Percentiles rank a stretch among this genome's conserved stretches.
phyloP scores from a whole-genome alignment of 2,113 vertebrate genomes.

The Porphyrio hochstetteri region DNA sequence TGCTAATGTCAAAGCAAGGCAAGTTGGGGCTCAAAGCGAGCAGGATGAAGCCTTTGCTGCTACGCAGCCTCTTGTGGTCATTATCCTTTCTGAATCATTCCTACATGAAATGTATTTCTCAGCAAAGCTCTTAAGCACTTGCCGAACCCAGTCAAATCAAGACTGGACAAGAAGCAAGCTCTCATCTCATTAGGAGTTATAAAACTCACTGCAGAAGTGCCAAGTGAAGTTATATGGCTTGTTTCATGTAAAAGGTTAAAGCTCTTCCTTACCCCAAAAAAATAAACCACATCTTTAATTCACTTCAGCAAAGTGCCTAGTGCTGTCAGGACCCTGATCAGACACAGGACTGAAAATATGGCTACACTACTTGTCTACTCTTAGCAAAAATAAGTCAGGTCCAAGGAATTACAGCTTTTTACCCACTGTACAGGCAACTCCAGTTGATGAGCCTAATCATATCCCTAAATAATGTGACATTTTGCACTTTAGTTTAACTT shows the following conservation, averaged over 20 bases:
- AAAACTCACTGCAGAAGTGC: background rate
- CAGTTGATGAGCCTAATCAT: background rate
- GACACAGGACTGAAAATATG: background rate
- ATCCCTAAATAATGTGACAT: background rate
- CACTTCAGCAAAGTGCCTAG: background rate
- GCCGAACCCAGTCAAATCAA: background rate
- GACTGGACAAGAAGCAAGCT: background rate
- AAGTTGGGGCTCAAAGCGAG: background rate
- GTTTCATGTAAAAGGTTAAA: background rate
- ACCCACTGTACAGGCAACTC: background rate
- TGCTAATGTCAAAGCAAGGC: background rate
- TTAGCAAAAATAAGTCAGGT: background rate
- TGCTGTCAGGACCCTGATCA: background rate
- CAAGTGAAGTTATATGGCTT: background rate
- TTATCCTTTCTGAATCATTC: background rate
- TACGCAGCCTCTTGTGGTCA: background rate
- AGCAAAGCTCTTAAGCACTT: background rate
- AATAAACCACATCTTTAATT: background rate
- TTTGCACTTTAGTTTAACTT: background rate
- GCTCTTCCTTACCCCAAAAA: background rate
- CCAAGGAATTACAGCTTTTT: background rate
- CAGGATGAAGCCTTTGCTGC: background rate
- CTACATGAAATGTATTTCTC: background rate
- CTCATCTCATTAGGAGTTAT: background rate
- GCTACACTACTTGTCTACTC: background rate